These are phyloP conservation scores for Gisinianus flammeolus DNA, from an alignment of 2,888 invertebrate genomes.

Conservation along the genomic window DNA sequence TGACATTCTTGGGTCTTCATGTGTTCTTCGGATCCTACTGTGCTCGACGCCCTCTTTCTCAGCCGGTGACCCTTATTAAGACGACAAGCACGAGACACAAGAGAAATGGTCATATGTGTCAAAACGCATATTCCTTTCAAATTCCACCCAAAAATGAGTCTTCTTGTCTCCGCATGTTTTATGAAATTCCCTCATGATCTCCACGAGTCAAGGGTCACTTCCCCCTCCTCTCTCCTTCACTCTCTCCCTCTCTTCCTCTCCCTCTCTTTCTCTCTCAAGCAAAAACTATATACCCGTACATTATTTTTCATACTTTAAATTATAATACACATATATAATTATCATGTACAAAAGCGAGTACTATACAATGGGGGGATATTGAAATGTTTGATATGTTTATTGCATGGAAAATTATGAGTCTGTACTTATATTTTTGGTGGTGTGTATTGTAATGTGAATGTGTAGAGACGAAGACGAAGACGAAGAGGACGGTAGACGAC, in stretches of 20 bases:
- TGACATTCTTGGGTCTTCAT: slow-evolving; percentile 35
- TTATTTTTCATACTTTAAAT: no score
- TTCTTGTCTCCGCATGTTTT: slow-evolving; percentile 12
- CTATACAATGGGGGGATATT: no score
- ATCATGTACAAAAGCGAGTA: no score
- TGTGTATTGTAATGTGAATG: no score
- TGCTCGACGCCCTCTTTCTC: slow-evolving; percentile 25
- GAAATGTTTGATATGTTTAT: no score
- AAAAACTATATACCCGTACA: no score
- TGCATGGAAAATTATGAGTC: no score
- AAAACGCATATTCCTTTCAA: slow-evolving; percentile 22
- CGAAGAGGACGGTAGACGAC: neutral
- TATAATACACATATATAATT: no score
- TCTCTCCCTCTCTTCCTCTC: no score
- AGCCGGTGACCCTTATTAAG: slow-evolving; percentile 41
- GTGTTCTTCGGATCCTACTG: slow-evolving; percentile 34
- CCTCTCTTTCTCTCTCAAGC: no score
- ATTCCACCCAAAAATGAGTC: slow-evolving; percentile 36
- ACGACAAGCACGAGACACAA: slow-evolving; percentile 31
- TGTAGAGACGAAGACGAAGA: neutral
- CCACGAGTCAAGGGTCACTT: slow-evolving; percentile 34
- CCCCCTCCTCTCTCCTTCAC: slow-evolving; percentile 8
- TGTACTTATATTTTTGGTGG: no score
- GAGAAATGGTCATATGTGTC: slow-evolving; percentile 35
- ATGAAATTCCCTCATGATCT: slow-evolving; percentile 9